Base-by-base conservation (phyloP, 2,113 vertebrate species). In the Cottus gobio region DNA sequence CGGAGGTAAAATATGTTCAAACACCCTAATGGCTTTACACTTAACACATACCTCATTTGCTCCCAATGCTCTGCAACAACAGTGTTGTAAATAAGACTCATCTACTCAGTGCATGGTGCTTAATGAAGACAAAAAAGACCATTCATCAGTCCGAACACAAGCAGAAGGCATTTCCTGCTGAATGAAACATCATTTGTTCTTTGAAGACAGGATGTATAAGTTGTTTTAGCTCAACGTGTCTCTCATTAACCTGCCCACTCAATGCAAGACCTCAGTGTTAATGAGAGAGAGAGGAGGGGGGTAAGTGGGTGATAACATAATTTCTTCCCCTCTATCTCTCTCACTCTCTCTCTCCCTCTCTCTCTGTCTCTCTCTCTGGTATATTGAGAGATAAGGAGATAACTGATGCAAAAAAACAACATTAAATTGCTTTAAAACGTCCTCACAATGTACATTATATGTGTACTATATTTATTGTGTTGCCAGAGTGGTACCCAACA, bases 201-300 rank as follows among this genome's bases (percentile, higher is more conserved):
- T 2, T 80, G 77, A 80, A 86, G 89, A 86, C 89, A 92, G 88
- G 85, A 91, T 84, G 87, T 82, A 74, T 87, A 86, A 84, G 77
- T 80, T 86, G 87, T 85, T 80, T 82, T 60, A 87, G 82, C 81
- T 80, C 88, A 85, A 74, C 24, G 44, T 87, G 77, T 69, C 87
- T 92, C 89, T 91, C 80, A 93, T 93, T 93, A 91, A 90, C 89
- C 90, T 91, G 85, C 90, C 90, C 84, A 91, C 93, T 89, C 89
- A 83, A 83, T 69, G 52, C 76, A 83, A 70, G 90, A 89, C 91
- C 91, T 87, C 82, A 30, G 81, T 87, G 90, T 92, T 93, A 92
- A 92, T 91, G 87, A 89, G 84, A 70, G 82, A 79, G 71, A 54
- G 30, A 2, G 42, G 24, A 9, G 20, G 13, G 22, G 54, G 42